These are phyloP conservation scores for Hippasteria phrygiana DNA, from an alignment of 53 echinoderm and acorn worm species.

Conservation along the genomic window DNA sequence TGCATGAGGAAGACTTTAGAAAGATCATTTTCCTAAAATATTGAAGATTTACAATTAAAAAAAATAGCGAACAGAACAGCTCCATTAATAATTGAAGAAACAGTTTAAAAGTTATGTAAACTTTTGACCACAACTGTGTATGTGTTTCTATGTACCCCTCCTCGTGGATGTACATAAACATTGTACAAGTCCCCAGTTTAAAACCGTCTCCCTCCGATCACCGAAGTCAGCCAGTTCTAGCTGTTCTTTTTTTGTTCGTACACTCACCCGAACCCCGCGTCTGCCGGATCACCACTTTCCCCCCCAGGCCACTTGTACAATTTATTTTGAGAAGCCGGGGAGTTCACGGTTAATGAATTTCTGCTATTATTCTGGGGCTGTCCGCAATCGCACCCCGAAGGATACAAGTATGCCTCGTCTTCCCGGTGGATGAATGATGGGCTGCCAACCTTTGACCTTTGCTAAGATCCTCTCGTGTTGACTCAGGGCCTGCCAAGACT, in stretches of 20 bases:
- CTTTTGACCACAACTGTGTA: too few species aligned
- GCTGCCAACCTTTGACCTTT: slow-evolving; percentile 26
- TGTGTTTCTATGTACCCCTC: too few species aligned
- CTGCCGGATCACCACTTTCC: neutral
- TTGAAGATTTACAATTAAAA: too few species aligned
- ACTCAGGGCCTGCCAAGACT: slow-evolving; percentile 41
- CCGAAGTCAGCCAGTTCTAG: neutral
- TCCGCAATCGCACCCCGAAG: slow-evolving; percentile 64
- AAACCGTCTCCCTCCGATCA: neutral
- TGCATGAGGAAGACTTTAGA: too few species aligned
- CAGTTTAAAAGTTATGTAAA: too few species aligned
- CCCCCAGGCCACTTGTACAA: slow-evolving; percentile 67
- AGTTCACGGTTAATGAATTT: slow-evolving; percentile 77
- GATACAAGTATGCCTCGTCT: slow-evolving; percentile 49
- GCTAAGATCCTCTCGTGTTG: slow-evolving; percentile 44
- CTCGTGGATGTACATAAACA: too few species aligned
- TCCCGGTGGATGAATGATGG: slow-evolving; percentile 45
- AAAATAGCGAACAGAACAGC: too few species aligned
- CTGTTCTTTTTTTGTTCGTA: slow-evolving; percentile 30
- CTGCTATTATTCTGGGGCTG: slow-evolving; percentile 67
- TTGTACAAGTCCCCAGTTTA: too few species aligned
- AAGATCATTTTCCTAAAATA: too few species aligned
- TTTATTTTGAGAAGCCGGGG: slow-evolving; percentile 73
- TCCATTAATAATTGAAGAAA: too few species aligned
- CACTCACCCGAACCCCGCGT: slow-evolving; percentile 1